Percentiles rank a stretch among this genome's conserved stretches.
phyloP scores from a whole-genome alignment of 1,140 invertebrate genomes.

The Maniola jurtina region DNA sequence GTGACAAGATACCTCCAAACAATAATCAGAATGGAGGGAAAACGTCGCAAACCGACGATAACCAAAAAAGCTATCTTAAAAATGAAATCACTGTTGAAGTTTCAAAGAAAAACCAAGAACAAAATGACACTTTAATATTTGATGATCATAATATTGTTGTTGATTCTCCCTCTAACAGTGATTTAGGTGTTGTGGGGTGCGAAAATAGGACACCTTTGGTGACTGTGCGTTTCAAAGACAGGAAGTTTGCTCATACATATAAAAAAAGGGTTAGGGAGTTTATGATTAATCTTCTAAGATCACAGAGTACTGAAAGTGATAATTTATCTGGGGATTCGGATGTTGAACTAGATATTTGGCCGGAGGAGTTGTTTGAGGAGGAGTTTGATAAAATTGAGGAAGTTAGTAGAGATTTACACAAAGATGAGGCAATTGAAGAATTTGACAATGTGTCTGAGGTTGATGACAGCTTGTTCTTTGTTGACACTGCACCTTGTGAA shows the following conservation, averaged over 20 bases:
- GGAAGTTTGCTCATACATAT: conserved; percentile 51
- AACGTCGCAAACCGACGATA: conserved; percentile 30
- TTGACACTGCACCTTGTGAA: conserved; percentile 63
- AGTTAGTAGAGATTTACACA: conserved; percentile 12
- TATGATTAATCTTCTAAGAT: conserved; percentile 60
- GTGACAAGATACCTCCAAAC: conserved; percentile 23
- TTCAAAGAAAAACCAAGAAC: conserved; percentile 8
- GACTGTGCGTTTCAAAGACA: conserved; percentile 62
- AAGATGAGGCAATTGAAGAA: conserved; percentile 26
- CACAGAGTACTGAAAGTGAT: conserved; percentile 38
- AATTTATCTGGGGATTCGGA: conserved; percentile 58
- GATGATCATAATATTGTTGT: conserved; percentile 56
- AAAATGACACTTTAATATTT: conserved; percentile 44
- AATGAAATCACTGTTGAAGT: background rate
- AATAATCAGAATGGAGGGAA: conserved; percentile 64
- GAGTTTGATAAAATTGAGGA: conserved; percentile 18
- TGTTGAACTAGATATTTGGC: conserved; percentile 69
- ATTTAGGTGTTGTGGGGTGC: conserved; percentile 54
- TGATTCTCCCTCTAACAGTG: conserved; percentile 55
- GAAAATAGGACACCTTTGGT: conserved; percentile 63
- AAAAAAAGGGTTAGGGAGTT: conserved; percentile 64
- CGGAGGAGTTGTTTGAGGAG: conserved; percentile 52
- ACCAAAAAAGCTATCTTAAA: background rate
- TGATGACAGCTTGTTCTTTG: conserved; percentile 64
- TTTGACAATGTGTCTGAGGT: background rate